phyloP scores from a whole-genome alignment of 2,797 vertebrate genomes.

The Gallinago solitaria region DNA sequence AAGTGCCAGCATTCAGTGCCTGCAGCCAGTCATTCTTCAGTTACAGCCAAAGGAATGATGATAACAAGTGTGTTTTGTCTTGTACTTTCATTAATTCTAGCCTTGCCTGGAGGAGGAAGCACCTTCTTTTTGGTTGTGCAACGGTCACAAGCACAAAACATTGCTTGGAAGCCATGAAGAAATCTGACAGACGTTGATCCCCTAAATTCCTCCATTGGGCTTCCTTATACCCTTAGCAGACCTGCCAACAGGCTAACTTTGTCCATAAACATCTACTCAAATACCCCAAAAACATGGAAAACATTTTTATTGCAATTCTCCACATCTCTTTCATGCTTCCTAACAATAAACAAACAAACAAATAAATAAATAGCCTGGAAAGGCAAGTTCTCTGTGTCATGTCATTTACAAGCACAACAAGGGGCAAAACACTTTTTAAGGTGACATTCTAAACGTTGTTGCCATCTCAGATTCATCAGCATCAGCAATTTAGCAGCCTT shows the following conservation, averaged over 20 bases:
- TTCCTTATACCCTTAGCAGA: neutral
- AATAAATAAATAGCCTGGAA: neutral
- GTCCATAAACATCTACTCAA: neutral
- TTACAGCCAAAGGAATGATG: neutral
- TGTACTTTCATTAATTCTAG: neutral
- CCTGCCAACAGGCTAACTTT: neutral
- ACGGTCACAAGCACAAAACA: neutral
- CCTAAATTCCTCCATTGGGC: neutral
- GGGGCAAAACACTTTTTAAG: neutral
- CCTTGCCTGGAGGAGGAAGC: neutral
- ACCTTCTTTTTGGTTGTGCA: neutral
- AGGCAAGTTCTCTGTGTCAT: neutral
- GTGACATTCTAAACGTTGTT: neutral
- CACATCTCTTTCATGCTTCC: neutral
- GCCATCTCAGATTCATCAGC: neutral
- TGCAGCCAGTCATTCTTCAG: neutral
- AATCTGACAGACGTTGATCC: neutral
- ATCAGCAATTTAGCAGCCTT: neutral
- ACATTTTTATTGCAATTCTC: neutral
- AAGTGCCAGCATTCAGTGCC: neutral
- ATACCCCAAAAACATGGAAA: rapidly evolving
- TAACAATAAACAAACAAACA: neutral
- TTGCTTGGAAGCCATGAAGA: neutral
- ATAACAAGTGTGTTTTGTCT: neutral
- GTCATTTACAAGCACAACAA: neutral